phyloP scores from a whole-genome alignment of 2,888 invertebrate species.

The Diadegma fenestrale region DNA sequence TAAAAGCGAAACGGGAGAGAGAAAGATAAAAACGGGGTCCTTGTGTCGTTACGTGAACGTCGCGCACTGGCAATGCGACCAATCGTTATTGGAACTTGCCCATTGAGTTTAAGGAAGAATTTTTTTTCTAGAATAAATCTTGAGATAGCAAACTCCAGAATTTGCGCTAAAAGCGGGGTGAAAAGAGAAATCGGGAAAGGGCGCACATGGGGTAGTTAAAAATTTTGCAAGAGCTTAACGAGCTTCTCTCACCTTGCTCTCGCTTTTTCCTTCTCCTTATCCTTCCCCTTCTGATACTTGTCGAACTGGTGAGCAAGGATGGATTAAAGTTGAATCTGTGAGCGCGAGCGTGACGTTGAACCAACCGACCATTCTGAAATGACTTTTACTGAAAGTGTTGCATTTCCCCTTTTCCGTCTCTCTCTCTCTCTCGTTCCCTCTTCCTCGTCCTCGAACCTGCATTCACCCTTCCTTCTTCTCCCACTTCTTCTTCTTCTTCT shows the following conservation, averaged over 20 bases:
- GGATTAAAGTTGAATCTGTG: conserved; percentile 80
- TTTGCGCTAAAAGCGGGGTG: not conserved
- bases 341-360: conserved; percentile 43
- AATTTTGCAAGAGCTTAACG: conserved; percentile 66
- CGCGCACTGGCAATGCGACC: conserved; percentile 34
- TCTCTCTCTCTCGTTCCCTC: conserved; percentile 1
- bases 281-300: conserved; percentile 4
- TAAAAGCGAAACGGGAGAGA: not conserved
- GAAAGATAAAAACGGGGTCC: conserved; percentile 12
- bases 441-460: not conserved
- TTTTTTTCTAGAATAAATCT: conserved; percentile 44
- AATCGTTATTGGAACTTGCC: conserved; percentile 58
- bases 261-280: conserved; percentile 7
- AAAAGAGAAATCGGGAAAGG: conserved; percentile 7
- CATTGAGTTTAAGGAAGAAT: conserved; percentile 7
- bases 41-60: conserved; percentile 35
- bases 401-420: conserved; percentile 6
- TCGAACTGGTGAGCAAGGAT: conserved; percentile 70
- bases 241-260: conserved; percentile 32
- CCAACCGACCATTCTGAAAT: conserved; percentile 46
- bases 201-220: conserved; percentile 60
- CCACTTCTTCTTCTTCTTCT: not conserved
- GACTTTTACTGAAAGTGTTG: conserved; percentile 73
- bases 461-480: not conserved
- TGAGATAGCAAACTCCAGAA: conserved; percentile 27